Evolutionary conservation across 2,797 vertebrate genomes (phyloP), one percentile per base, ranked within the genome.

Genomic region (Lacerta bilineata): DNA sequence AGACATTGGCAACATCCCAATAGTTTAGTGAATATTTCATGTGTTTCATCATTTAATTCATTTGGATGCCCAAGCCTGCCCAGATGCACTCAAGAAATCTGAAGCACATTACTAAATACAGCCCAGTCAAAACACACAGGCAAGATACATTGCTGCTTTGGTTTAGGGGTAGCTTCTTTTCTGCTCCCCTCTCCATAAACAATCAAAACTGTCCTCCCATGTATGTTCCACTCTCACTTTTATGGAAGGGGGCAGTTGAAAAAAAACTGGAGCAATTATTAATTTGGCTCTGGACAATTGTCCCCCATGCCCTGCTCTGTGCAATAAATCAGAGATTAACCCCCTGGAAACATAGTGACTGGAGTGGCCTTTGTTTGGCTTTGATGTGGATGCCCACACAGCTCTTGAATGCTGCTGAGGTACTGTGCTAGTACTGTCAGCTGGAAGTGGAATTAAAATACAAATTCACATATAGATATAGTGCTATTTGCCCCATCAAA

Each of bases 41-140:
- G 74, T 15, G 20, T 29, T 23, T 23, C 55, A 29, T 27, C 36
- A 64, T 29, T 43, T 50, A 50, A 50, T 50, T 83, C 43, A 23
- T 18, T 8, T 61, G 36, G 20, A 18, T 29, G 18, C 55, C 64
- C 27, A 4, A n/a, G 36, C 72, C 84, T 15, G n/a, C 23, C 59
- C 59, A 39, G 74, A 76, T 43, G 74, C 59, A 85, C 39, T 23
- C 66, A 76, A 77, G 64, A 43, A 76, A 76, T 85, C 64, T n/a
- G 59, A 77, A 77, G 18, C 29, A 41, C 27, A 29, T 85, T 64
- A 77, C 74, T 77, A 85, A 66, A 77, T 64, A 59, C 36, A 66
- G 36, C 59, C 64, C 72, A 64, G 55, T 64, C 84, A 85, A 41
- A 75, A 36, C 29, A 43, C 64, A n/a, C 66, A 33, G 29, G 43